Evolutionary conservation across 2,113 vertebrate genomes (phyloP).

Genomic region (Menura novaehollandiae): DNA sequence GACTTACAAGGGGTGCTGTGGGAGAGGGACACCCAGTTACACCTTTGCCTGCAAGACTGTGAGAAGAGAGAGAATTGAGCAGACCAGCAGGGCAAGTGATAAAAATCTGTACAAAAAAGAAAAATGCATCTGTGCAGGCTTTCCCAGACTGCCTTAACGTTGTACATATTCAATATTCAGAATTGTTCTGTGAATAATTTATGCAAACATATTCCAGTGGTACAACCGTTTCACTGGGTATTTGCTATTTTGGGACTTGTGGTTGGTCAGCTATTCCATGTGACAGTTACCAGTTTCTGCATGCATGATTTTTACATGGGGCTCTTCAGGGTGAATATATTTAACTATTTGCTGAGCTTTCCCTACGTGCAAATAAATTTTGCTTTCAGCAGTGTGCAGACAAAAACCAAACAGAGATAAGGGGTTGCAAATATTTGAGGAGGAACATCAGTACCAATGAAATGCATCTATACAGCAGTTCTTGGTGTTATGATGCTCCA

Average conservation of each 20-base stretch:
- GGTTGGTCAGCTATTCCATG: neutral
- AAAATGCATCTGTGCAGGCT: neutral
- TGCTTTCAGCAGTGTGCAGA: neutral
- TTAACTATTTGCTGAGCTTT: neutral
- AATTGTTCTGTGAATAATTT: constrained; percentile 31
- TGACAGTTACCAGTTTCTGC: neutral
- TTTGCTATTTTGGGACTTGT: neutral
- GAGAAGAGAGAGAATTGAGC: neutral
- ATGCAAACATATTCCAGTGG: neutral
- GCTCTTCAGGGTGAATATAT: neutral
- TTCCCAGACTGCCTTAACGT: neutral
- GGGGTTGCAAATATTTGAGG: neutral
- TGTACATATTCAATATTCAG: neutral
- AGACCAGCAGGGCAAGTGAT: neutral
- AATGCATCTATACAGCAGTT: neutral
- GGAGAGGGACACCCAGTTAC: neutral
- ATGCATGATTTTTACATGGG: neutral
- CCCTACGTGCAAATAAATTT: neutral
- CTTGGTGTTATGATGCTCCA: neutral
- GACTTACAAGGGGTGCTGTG: neutral
- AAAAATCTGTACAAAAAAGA: neutral
- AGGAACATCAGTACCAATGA: neutral
- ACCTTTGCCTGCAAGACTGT: neutral
- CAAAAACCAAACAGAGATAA: neutral
- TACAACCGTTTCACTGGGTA: neutral